Conservation (phyloP, 2,797 vertebrate genomes). For the Dicrostonyx torquatus region DNA sequence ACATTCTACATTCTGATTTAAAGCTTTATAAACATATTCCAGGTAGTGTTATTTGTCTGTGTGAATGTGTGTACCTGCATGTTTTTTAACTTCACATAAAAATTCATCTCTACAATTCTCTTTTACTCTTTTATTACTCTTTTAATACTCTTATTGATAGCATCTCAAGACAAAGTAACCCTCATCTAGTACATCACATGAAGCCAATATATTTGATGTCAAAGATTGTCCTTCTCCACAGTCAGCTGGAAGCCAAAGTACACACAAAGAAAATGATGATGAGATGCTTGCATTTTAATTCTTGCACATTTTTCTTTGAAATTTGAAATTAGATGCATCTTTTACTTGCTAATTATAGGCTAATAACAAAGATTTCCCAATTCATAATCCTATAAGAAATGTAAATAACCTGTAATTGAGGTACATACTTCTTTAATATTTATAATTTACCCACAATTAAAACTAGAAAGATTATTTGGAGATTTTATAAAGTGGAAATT, state of each 20-base stretch:
- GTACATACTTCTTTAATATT: not conserved
- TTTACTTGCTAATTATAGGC: constrained; percentile 62
- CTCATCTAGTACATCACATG: not conserved
- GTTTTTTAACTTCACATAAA: constrained; percentile 21
- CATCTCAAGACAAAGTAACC: constrained; percentile 50
- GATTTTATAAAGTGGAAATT: constrained; percentile 37
- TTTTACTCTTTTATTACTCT: not conserved
- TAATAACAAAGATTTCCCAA: not conserved
- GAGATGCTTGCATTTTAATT: constrained; percentile 71
- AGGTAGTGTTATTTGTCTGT: not conserved
- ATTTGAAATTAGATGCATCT: constrained; percentile 25
- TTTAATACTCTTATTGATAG: constrained; percentile 22
- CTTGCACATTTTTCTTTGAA: constrained; percentile 63
- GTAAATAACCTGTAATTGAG: not conserved
- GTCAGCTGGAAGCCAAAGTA: constrained; percentile 54
- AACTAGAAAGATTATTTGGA: constrained; percentile 22
- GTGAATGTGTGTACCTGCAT: too few relatives aligned
- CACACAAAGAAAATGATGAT: constrained; percentile 65
- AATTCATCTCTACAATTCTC: not conserved
- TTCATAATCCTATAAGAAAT: constrained; percentile 17
- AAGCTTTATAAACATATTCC: not conserved
- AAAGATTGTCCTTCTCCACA: not conserved
- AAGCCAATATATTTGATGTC: constrained; percentile 65
- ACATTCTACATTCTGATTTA: not conserved
- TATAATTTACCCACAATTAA: constrained; percentile 34